Conservation (phyloP, 2,113 vertebrate species). For the Taurulus bubalis region DNA sequence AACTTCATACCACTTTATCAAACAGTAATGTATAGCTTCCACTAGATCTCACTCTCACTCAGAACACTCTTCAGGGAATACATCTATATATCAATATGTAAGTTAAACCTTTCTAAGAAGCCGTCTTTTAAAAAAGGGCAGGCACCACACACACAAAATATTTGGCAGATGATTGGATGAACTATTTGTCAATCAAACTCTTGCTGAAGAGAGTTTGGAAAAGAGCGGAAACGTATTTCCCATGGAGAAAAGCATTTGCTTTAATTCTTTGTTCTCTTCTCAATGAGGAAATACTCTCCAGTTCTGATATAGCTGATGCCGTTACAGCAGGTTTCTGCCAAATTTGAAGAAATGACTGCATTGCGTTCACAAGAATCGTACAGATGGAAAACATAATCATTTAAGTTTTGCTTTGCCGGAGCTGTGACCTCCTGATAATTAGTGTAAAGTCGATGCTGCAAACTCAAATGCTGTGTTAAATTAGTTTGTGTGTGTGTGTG, state of each 20-base stretch:
- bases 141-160: too few relatives aligned
- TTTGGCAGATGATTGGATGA: background rate
- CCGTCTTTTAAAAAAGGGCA: too few relatives aligned
- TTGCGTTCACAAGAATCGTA: too few relatives aligned
- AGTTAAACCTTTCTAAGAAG: background rate
- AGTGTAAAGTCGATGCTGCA: background rate
- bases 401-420: too few relatives aligned
- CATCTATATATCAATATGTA: background rate
- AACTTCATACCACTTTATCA: background rate
- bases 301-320: too few relatives aligned
- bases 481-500: background rate
- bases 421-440: background rate
- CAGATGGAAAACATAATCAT: too few relatives aligned
- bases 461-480: background rate
- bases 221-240: background rate
- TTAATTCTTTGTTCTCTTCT: background rate
- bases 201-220: background rate
- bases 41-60: background rate
- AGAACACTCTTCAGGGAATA: background rate
- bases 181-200: background rate
- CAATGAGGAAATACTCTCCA: too few relatives aligned
- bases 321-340: too few relatives aligned
- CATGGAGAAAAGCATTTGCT: background rate
- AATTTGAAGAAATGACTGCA: too few relatives aligned
- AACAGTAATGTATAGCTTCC: too few relatives aligned